Conservation (phyloP, 2,113 vertebrate species). For the Pollachius pollachius region DNA sequence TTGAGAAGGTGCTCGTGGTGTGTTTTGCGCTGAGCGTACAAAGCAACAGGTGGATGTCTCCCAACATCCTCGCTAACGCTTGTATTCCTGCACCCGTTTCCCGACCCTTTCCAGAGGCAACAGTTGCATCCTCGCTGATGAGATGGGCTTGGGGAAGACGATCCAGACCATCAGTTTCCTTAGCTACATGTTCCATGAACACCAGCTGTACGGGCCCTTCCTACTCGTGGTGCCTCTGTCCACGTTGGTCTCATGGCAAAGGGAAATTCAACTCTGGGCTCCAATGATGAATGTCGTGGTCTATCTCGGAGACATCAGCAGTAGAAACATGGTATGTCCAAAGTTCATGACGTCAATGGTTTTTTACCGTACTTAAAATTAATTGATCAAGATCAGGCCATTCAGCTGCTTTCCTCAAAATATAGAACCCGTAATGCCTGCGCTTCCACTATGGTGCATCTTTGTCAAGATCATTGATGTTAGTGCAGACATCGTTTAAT, state of each 20-base stretch:
- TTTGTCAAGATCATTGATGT: no score
- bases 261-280: conserved; percentile 94
- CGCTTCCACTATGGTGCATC: no score
- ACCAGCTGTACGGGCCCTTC: conserved; percentile 94
- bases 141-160: conserved; percentile 98
- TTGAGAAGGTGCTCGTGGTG: neutral
- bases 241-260: conserved; percentile 97
- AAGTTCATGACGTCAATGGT: neutral
- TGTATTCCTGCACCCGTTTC: neutral
- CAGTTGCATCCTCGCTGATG: conserved; percentile 97
- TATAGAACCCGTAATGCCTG: no score
- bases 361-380: neutral
- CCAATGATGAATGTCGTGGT: conserved; percentile 95
- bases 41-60: no score
- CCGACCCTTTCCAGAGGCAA: conserved; percentile 77
- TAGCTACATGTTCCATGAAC: conserved; percentile 92
- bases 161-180: conserved; percentile 98
- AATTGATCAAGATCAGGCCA: no score
- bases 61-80: no score
- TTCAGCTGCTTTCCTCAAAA: no score
- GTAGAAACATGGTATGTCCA: conserved; percentile 90
- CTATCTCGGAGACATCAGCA: conserved; percentile 94
- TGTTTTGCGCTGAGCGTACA: no score
- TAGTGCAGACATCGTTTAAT: no score
- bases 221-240: conserved; percentile 94